Evolutionary conservation across 53 echinoderm and acorn worm genomes (phyloP), one percentile per base, ranked within the genome.

Genomic region (Actinopyga echinites): DNA sequence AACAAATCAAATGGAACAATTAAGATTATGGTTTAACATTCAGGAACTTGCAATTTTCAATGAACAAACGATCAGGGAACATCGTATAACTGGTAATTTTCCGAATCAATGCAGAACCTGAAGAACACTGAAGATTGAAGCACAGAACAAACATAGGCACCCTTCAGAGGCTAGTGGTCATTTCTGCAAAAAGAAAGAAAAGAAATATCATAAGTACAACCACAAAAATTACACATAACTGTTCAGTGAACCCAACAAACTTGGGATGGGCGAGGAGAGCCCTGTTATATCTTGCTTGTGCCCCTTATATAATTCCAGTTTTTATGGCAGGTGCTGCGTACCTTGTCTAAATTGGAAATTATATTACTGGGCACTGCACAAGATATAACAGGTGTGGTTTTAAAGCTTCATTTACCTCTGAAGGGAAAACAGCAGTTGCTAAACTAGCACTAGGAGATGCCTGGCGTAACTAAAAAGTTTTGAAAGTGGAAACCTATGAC

Each of bases 301-400:
- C 28, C 24, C 26, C 26, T 74, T 22, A 52, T 74, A 74, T 25
- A 74, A 52, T 74, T 74, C 75, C 23, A 74, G 21, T 74, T 74
- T 74, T 74, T 67, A 74, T 74, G 74, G 74, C 49, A 74, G 75
- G 75, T 74, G 0, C 54, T 22, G 26, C 44, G 75, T 45, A 38
- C 75, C 75, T 74, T 44, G 75, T 74, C 13, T 67, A 0, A 30
- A 36, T 67, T 67, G 34, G 15, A 69, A 42, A 69, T 42, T 69
- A 69, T 69, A 69, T 29, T 68, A 38, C 36, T 29, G 68, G 37
- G 53, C 53, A 24, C 53, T 75, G 75, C 54, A 55, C 53, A 75
- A 75, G 29, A 75, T 75, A 52, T 75, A 75, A 30, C 77, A 75
- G 77, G 75, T 75, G 56, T 75, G 77, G 53, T 52, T 56, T 55